phyloP scores from a whole-genome alignment of 2,888 invertebrate genomes.

The Acanthosepion lycidas region DNA sequence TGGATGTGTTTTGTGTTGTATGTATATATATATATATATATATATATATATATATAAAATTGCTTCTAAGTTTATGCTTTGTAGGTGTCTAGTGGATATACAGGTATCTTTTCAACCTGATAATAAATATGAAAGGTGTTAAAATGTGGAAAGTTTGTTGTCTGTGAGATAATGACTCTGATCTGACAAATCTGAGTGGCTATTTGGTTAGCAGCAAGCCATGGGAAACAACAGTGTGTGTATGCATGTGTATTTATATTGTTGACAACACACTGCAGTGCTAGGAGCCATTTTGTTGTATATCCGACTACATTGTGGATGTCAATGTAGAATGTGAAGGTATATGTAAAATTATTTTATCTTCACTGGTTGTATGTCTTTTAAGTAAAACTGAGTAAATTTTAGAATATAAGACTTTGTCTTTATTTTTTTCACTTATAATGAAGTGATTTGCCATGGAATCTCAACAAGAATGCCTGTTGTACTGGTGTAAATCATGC shows the following conservation, averaged over 20 bases:
- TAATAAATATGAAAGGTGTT: background rate
- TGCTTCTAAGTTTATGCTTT: background rate
- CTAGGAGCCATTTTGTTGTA: background rate
- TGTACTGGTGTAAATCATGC: no score
- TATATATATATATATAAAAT: no score
- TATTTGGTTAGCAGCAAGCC: background rate
- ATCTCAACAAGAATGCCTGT: no score
- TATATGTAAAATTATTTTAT: background rate
- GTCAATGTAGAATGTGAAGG: conserved; percentile 16
- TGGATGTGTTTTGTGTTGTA: background rate
- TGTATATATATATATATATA: no score
- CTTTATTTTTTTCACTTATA: background rate
- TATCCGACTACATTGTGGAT: background rate
- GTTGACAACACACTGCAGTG: background rate
- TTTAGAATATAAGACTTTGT: background rate
- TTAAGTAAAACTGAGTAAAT: background rate
- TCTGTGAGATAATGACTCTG: background rate
- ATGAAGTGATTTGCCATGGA: no score
- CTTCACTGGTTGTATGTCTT: background rate
- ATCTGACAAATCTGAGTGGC: background rate
- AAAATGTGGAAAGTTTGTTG: background rate
- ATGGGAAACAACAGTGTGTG: background rate
- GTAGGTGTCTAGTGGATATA: background rate
- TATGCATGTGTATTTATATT: background rate
- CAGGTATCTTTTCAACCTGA: background rate